Evolutionary conservation across 1,140 invertebrate species (phyloP).

Genomic region (Orius laevigatus): DNA sequence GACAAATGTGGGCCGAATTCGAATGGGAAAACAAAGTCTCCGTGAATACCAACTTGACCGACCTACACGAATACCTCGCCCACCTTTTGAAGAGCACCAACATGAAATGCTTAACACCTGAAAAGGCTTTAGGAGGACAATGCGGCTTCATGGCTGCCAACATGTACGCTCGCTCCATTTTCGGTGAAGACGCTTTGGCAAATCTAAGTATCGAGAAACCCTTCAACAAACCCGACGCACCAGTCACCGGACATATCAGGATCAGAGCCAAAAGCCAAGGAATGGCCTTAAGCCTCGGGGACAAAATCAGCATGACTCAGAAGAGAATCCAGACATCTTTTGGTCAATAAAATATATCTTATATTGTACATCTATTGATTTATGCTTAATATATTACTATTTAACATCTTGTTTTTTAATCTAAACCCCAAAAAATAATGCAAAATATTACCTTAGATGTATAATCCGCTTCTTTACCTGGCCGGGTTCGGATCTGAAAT

Average conservation of each 20-base stretch:
- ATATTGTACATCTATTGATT: not conserved
- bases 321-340: slow-evolving; percentile 32
- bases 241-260: slow-evolving; percentile 90
- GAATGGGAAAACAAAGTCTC: slow-evolving; percentile 99
- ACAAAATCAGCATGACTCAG: slow-evolving; percentile 91
- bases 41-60: slow-evolving; percentile 86
- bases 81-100: slow-evolving; percentile 91
- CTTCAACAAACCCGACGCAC: slow-evolving; percentile 64
- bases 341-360: not conserved
- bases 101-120: slow-evolving; percentile 96
- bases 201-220: slow-evolving; percentile 97
- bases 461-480: not conserved
- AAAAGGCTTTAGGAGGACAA: slow-evolving; percentile 84
- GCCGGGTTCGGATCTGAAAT: not conserved
- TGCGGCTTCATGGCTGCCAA: slow-evolving; percentile 99
- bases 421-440: no score
- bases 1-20: slow-evolving; percentile 99
- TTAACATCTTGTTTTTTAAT: no score
- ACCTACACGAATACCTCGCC: slow-evolving; percentile 82
- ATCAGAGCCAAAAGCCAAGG: slow-evolving; percentile 98
- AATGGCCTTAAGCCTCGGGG: slow-evolving; percentile 90
- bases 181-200: slow-evolving; percentile 96
- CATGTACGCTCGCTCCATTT: slow-evolving; percentile 96
- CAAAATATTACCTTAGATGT: no score
- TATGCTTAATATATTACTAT: no score